These are phyloP conservation scores for Drosophila mercatorum DNA, from an alignment of 2,888 invertebrate genomes.

Conservation along the genomic window DNA sequence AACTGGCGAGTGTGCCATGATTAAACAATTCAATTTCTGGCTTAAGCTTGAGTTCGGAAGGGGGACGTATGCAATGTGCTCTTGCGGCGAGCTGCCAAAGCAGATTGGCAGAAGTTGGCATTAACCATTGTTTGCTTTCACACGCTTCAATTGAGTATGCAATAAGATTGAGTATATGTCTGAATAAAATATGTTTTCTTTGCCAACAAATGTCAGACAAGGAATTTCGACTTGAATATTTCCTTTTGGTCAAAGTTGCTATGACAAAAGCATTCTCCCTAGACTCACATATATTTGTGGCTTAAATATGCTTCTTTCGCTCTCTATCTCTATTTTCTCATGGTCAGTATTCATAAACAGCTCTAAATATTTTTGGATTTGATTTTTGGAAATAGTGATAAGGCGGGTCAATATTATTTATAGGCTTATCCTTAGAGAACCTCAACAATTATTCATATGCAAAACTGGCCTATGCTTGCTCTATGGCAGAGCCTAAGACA, in stretches of 20 bases:
- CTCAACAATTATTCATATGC: no score
- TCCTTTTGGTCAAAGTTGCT: neutral
- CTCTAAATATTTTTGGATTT: no score
- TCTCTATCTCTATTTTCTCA: neutral
- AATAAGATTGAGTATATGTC: neutral
- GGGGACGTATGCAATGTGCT: no score
- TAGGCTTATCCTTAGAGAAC: no score
- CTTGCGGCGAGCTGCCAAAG: neutral
- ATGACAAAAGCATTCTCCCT: neutral
- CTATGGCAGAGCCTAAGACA: no score
- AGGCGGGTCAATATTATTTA: no score
- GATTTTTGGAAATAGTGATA: no score
- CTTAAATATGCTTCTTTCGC: neutral
- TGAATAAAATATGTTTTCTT: neutral
- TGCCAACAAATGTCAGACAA: neutral
- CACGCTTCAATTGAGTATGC: neutral
- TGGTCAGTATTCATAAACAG: no score
- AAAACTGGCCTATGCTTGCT: no score
- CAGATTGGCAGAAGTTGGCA: neutral
- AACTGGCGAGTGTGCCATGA: neutral
- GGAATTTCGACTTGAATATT: neutral
- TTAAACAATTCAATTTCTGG: neutral
- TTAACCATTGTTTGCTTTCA: neutral
- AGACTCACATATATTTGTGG: neutral
- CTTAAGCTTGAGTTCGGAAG: neutral